Evolutionary conservation across 2,888 invertebrate species (phyloP).

Genomic region (Neoitamus cyanurus): DNA sequence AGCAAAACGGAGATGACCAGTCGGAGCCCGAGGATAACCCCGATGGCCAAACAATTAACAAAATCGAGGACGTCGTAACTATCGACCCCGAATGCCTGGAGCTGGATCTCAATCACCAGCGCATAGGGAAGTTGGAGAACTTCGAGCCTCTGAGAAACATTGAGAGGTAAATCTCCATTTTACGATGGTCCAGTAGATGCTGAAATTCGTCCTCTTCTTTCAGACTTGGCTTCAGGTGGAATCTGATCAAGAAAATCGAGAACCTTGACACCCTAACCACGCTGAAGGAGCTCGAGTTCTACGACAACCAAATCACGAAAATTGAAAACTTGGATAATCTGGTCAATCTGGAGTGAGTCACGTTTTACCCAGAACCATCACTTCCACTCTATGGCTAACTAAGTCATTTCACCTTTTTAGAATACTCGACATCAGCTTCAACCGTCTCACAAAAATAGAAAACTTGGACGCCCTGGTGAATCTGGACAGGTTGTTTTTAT

Average conservation of each 20-base stretch:
- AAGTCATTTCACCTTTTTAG: slow-evolving; percentile 66
- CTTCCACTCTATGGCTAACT: background rate
- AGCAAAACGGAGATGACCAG: background rate
- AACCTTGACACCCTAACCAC: slow-evolving; percentile 81
- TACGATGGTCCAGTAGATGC: background rate
- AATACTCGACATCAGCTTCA: slow-evolving; percentile 94
- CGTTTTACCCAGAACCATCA: slow-evolving; percentile 55
- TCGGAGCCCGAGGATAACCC: background rate
- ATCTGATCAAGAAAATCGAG: slow-evolving; percentile 94
- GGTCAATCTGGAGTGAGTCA: slow-evolving; percentile 87
- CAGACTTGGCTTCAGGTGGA: slow-evolving; percentile 89
- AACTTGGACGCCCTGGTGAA: slow-evolving; percentile 81
- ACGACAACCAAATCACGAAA: slow-evolving; percentile 94
- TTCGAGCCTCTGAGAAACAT: slow-evolving; percentile 80
- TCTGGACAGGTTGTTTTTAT: slow-evolving; percentile 85
- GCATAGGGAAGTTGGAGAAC: slow-evolving; percentile 86
- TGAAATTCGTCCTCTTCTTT: slow-evolving; percentile 38
- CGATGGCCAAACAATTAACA: slow-evolving; percentile 26
- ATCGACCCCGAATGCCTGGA: slow-evolving; percentile 64
- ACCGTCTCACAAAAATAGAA: slow-evolving; percentile 87
- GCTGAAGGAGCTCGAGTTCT: slow-evolving; percentile 89
- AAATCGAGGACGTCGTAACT: slow-evolving; percentile 62
- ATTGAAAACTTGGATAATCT: slow-evolving; percentile 91
- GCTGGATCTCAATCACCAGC: slow-evolving; percentile 90
- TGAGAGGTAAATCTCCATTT: slow-evolving; percentile 68